phyloP scores from a whole-genome alignment of 1,140 invertebrate species.

The Brachionus rubens region DNA sequence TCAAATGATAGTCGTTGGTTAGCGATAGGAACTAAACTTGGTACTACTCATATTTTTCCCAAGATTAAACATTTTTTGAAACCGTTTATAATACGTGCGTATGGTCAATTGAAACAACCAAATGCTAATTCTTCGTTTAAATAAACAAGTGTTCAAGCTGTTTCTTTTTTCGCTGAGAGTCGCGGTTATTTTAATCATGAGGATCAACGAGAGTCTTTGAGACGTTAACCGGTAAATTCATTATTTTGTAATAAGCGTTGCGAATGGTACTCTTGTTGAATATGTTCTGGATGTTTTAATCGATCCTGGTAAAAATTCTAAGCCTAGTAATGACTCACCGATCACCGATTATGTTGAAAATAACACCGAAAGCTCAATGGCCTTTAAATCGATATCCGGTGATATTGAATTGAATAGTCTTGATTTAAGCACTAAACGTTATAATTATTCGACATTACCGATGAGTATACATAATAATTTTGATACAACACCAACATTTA shows the following conservation, averaged over 20 bases:
- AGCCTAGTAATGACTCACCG: slow-evolving; percentile 82
- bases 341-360: slow-evolving; percentile 79
- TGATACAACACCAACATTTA: slow-evolving; percentile 27
- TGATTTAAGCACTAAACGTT: slow-evolving; percentile 4
- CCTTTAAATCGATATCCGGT: slow-evolving; percentile 62
- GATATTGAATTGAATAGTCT: slow-evolving; percentile 37
- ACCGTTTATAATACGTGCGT: slow-evolving; percentile 28
- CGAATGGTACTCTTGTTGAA: slow-evolving; percentile 79
- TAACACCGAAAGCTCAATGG: slow-evolving; percentile 84
- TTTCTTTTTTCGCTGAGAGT: slow-evolving; percentile 14
- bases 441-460: slow-evolving; percentile 2
- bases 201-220: background rate
- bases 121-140: slow-evolving; percentile 34
- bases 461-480: slow-evolving; percentile 13
- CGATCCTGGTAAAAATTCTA: slow-evolving; percentile 55
- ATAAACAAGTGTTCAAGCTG: slow-evolving; percentile 3
- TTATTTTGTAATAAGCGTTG: slow-evolving; percentile 79
- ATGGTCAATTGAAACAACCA: slow-evolving; percentile 44
- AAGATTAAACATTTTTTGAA: slow-evolving; percentile 24
- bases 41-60: slow-evolving; percentile 88
- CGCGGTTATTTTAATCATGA: background rate
- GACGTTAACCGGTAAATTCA: slow-evolving; percentile 63
- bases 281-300: slow-evolving; percentile 76
- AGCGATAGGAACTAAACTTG: slow-evolving; percentile 84
- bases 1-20: slow-evolving; percentile 91